phyloP scores from a whole-genome alignment of 2,113 vertebrate genomes.

The Embiotoca jacksoni region DNA sequence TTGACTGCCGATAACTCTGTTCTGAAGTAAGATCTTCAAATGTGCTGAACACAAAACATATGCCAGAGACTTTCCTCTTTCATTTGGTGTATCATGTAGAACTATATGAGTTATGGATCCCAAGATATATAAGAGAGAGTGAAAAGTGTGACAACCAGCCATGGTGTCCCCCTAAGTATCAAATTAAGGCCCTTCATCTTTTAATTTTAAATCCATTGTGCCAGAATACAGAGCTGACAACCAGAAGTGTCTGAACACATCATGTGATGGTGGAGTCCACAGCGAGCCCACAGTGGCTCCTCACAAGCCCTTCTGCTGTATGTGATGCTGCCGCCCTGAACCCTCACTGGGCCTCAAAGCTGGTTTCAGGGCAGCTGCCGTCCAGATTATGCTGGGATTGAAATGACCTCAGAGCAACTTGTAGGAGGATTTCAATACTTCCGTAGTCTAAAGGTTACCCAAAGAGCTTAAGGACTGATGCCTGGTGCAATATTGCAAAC shows the following conservation, averaged over 20 bases:
- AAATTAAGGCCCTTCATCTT: background rate
- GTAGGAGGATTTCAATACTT: background rate
- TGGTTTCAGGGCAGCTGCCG: background rate
- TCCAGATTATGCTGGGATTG: background rate
- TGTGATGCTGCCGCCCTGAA: background rate
- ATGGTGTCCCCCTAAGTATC: no score
- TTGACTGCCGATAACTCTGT: no score
- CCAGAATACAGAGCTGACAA: no score
- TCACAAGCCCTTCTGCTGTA: no score
- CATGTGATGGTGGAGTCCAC: slow-evolving; percentile 3
- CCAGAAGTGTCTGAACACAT: background rate
- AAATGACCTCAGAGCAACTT: background rate
- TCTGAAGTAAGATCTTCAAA: no score
- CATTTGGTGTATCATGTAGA: no score
- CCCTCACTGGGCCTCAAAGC: background rate
- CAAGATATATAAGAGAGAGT: no score
- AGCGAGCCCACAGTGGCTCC: background rate
- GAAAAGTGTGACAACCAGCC: no score
- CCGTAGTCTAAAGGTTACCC: background rate
- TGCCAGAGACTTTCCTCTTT: no score
- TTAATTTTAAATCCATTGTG: slow-evolving; percentile 1
- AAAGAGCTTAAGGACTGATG: background rate
- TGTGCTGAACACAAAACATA: no score
- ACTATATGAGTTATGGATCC: no score
- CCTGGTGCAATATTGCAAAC: background rate